Percentiles rank a stretch among this genome's conserved stretches.
Evolutionary conservation across 35 echinoderm and acorn worm species (phyloP).

Genomic region (Anneissia japonica): DNA sequence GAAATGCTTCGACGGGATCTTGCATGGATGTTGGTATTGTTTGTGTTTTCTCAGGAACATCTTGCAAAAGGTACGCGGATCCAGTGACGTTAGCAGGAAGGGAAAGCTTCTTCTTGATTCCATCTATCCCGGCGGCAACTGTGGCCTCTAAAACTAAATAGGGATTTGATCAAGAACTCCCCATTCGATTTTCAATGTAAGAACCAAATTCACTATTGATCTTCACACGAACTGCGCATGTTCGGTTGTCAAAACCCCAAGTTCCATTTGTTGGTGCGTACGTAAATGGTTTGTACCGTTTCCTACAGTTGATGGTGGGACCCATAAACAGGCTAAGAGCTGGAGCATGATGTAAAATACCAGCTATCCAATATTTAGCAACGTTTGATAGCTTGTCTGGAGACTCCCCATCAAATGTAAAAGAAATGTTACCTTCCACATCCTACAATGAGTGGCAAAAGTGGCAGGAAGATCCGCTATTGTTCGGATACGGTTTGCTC

Average conservation of each 20-base stretch:
- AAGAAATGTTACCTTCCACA: conserved; percentile 3
- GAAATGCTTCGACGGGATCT: conserved; percentile 9
- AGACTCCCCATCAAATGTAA: background rate
- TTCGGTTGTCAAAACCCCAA: conserved; percentile 58
- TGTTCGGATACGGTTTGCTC: conserved; percentile 25
- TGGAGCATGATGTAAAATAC: conserved; percentile 36
- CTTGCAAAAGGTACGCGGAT: background rate
- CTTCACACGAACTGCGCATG: conserved; percentile 31
- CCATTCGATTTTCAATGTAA: conserved; percentile 60
- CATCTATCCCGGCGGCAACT: conserved; percentile 59
- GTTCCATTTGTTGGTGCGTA: conserved; percentile 40
- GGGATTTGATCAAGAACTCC: conserved; percentile 37
- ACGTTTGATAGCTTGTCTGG: background rate
- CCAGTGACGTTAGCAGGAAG: background rate
- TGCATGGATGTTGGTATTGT: background rate
- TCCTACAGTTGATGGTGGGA: conserved; percentile 29
- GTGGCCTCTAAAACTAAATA: conserved; percentile 48
- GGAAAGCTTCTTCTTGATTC: conserved; percentile 33
- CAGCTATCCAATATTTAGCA: conserved; percentile 31
- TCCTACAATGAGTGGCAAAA: conserved; percentile 36
- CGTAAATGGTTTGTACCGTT: conserved; percentile 13
- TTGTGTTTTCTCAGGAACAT: background rate
- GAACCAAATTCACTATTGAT: conserved; percentile 28
- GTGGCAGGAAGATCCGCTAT: background rate
- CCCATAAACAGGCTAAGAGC: conserved; percentile 9